phyloP scores from a whole-genome alignment of 1,140 invertebrate species.

The Gryllus bimaculatus region DNA sequence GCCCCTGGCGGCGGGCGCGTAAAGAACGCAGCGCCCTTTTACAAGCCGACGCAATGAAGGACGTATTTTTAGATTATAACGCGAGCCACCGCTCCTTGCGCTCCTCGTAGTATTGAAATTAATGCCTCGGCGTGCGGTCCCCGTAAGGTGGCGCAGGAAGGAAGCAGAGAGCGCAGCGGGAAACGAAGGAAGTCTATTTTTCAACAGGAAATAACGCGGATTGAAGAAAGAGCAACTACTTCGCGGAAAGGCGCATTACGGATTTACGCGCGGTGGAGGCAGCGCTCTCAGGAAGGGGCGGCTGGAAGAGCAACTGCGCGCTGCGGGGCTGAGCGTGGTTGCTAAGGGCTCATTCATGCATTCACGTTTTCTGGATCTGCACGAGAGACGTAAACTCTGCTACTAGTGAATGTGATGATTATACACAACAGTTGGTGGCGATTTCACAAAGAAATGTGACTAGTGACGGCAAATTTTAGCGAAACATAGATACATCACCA shows the following conservation, averaged over 20 bases:
- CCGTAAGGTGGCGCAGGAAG: background rate
- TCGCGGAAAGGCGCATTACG: background rate
- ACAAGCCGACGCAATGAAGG: background rate
- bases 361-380: too few species aligned
- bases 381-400: too few species aligned
- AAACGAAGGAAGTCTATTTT: background rate
- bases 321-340: too few species aligned
- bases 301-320: too few species aligned
- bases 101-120: background rate
- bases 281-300: too few species aligned
- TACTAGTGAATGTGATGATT: too few species aligned
- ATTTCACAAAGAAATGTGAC: too few species aligned
- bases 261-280: background rate
- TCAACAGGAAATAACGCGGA: background rate
- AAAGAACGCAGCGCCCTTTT: background rate
- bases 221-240: background rate
- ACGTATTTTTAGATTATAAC: slow-evolving; percentile 6
- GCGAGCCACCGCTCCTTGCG: background rate
- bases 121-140: background rate
- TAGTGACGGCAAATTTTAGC: too few species aligned
- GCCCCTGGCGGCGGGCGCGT: too few species aligned
- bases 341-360: too few species aligned
- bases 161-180: background rate
- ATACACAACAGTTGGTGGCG: too few species aligned
- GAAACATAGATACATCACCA: too few species aligned